Percentiles rank a stretch among this genome's conserved stretches.
phyloP scores from a whole-genome alignment of 1,140 invertebrate species.

The Berghia stephanieae region DNA sequence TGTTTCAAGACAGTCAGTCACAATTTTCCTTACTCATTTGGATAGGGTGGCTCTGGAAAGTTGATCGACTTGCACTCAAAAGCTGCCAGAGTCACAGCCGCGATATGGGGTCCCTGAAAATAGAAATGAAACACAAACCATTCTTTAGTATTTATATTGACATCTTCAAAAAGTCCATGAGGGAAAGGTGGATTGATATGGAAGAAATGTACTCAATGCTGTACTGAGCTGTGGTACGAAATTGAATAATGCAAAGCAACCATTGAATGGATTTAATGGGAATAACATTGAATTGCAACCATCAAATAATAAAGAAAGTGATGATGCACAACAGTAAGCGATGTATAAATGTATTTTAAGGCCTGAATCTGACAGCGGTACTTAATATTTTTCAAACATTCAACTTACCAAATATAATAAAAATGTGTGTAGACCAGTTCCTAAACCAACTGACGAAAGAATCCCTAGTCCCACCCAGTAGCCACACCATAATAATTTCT shows the following conservation, averaged over 20 bases:
- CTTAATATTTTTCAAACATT: not conserved
- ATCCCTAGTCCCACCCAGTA: slow-evolving; percentile 97
- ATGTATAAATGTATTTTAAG: not conserved
- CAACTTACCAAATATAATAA: slow-evolving; percentile 91
- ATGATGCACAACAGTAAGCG: not conserved
- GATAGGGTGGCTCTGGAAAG: slow-evolving; percentile 85
- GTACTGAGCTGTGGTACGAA: too few relatives aligned
- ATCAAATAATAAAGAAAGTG: not conserved
- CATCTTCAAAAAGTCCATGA: too few relatives aligned
- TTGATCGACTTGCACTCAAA: slow-evolving; percentile 95
- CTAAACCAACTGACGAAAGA: slow-evolving; percentile 95
- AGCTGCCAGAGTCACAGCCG: slow-evolving; percentile 93
- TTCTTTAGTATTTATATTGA: not conserved
- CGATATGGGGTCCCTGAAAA: slow-evolving; percentile 73
- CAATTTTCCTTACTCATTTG: slow-evolving; percentile 70
- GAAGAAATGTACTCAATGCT: too few relatives aligned
- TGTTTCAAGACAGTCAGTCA: too few relatives aligned
- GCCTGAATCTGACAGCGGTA: not conserved
- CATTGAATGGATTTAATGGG: not conserved
- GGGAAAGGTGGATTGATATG: too few relatives aligned
- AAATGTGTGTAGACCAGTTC: slow-evolving; percentile 98
- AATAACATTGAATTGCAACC: not conserved
- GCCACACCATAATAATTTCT: slow-evolving; percentile 76
- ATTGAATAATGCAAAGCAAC: not conserved
- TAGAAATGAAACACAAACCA: not conserved